Base-by-base conservation (phyloP, 1,140 invertebrate genomes). In the Ceratina australensis region DNA sequence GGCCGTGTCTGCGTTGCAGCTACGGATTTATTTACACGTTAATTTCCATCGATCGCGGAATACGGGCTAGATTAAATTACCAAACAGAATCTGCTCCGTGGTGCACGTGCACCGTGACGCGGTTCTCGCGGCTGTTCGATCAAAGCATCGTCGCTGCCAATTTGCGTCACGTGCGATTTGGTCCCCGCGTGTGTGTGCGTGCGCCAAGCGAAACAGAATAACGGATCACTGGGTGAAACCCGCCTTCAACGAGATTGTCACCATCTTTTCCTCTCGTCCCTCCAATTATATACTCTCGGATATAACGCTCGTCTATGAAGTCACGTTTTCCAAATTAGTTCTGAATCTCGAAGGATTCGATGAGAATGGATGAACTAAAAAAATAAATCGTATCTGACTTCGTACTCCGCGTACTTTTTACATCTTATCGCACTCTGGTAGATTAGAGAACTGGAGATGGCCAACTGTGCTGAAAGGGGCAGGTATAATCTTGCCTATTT, bases 161-260 rank as follows among this genome's bases (percentile, higher is more conserved):
- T 83, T 81, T 78, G 33, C 80, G 80, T 82, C 81, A 82, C 80
- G 69, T 79, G 59, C 78, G 75, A 81, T 82, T 83, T 83, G 81
- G 59, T 56, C 33, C 33, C 33, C 80, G 49, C 77, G 66, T 52
- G 74, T 66, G n/a, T 13, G 15, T 26, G 24, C 16, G 4, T 15
- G n/a, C 33, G 15, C 77, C 80, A 24, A 54, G 80, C 59, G 72
- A 78, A 82, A 84, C 65, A 65, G 72, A 85, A 81, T 83, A 83
- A 69, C 83, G 60, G 71, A 56, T 69, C 81, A 65, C 18, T 57
- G 20, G 56, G 54, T 68, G 69, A 86, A 73, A 78, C 82, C 65
- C 47, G 64, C 63, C 66, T 22, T 16, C 56, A 42, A 42, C 33
- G 10, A 42, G 33, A 42, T 49, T 80, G 71, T 42, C 56, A 78